Conservation (phyloP, 2,888 invertebrate genomes). For the Strigamia maritima region DNA sequence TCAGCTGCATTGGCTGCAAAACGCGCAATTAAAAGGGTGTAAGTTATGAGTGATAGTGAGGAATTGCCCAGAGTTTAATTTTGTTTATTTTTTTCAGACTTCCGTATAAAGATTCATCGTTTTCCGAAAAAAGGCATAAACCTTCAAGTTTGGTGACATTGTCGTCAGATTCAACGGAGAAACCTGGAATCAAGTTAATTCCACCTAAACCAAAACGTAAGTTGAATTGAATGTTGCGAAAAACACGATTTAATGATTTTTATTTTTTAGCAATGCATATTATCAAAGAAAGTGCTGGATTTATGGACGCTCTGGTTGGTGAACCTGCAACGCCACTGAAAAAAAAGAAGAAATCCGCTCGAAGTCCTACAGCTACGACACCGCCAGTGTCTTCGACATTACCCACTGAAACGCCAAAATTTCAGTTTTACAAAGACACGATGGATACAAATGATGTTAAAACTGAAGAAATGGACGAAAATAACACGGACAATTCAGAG, state of each 20-base stretch:
- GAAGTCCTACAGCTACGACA: constrained; percentile 58
- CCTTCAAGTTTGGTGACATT: constrained; percentile 50
- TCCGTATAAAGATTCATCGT: constrained; percentile 49
- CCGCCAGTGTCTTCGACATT: constrained; percentile 56
- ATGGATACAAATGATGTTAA: constrained; percentile 61
- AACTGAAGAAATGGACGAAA: constrained; percentile 59
- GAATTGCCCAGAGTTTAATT: not conserved
- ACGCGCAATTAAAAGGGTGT: constrained; percentile 44
- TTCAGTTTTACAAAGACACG: constrained; percentile 85
- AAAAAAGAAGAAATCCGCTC: constrained; percentile 58
- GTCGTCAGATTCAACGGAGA: constrained; percentile 57
- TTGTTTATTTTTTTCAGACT: constrained; percentile 39
- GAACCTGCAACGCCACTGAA: constrained; percentile 63
- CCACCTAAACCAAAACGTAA: constrained; percentile 88
- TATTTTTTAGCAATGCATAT: constrained; percentile 43
- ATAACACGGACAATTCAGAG: constrained; percentile 31
- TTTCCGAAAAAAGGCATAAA: constrained; percentile 76
- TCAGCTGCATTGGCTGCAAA: constrained; percentile 45
- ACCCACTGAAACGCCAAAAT: constrained; percentile 37
- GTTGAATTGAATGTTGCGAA: constrained; percentile 49
- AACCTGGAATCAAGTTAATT: constrained; percentile 79
- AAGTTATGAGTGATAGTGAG: not conserved
- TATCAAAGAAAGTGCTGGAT: constrained; percentile 85
- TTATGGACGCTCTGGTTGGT: constrained; percentile 84
- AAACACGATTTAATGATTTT: not conserved